phyloP scores from a whole-genome alignment of 2,888 invertebrate genomes.

The Drosophila vallismaia region DNA sequence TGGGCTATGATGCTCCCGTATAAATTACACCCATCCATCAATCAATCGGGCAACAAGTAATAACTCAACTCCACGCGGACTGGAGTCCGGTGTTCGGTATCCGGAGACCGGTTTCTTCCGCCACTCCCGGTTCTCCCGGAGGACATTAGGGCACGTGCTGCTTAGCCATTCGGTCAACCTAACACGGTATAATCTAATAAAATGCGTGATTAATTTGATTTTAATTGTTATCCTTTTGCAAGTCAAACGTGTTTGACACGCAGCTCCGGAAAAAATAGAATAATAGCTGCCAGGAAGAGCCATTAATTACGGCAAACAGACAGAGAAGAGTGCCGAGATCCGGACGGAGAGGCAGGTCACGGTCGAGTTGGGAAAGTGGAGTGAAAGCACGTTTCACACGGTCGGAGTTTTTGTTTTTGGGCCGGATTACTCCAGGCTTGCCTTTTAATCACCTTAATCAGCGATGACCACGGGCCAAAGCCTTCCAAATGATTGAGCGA shows the following conservation, averaged over 20 bases:
- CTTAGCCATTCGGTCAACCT: constrained; percentile 56
- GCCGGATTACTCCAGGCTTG: constrained; percentile 14
- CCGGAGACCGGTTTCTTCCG: constrained; percentile 4
- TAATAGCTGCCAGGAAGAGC: constrained; percentile 69
- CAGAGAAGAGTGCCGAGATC: not conserved
- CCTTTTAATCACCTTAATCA: constrained; percentile 57
- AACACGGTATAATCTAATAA: constrained; percentile 71
- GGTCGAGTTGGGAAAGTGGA: constrained; percentile 45
- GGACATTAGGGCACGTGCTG: constrained; percentile 50
- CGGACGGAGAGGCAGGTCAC: constrained; percentile 16
- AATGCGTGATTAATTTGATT: constrained; percentile 79
- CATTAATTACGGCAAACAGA: constrained; percentile 63
- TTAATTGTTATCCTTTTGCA: constrained; percentile 75
- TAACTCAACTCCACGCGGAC: constrained; percentile 66
- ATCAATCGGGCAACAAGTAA: constrained; percentile 72
- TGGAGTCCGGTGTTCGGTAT: not conserved
- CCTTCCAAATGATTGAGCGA: constrained; percentile 11
- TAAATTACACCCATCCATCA: constrained; percentile 68
- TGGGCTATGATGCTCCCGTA: constrained; percentile 31
- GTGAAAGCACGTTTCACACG: constrained; percentile 61
- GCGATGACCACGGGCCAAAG: constrained; percentile 58
- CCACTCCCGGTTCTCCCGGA: constrained; percentile 20
- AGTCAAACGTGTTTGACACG: constrained; percentile 64
- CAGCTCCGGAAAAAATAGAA: constrained; percentile 53
- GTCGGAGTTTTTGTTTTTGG: constrained; percentile 32